Conservation (phyloP, 2,888 invertebrate species). For the Lycocerus yunnanus region DNA sequence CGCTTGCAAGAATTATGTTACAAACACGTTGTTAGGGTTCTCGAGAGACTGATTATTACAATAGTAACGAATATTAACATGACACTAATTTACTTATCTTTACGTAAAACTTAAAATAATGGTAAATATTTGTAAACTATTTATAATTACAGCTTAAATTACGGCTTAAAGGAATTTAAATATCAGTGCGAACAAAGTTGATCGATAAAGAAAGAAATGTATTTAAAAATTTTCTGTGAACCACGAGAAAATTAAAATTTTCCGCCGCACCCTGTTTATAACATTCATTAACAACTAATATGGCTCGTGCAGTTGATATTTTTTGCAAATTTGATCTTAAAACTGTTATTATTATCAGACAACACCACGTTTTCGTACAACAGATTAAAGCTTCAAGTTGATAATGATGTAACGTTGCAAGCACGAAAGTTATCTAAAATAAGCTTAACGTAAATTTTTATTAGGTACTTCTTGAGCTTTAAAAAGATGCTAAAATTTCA, state of each 20-base stretch:
- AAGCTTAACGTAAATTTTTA: background rate
- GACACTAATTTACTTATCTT: background rate
- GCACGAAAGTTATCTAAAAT: background rate
- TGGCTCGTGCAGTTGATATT: background rate
- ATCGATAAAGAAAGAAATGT: no score
- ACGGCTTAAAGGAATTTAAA: no score
- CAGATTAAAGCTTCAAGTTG: background rate
- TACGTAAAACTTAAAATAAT: background rate
- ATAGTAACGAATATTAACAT: background rate
- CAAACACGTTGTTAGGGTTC: slow-evolving; percentile 11
- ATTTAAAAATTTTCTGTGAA: no score
- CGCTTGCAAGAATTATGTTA: slow-evolving; percentile 20
- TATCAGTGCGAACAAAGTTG: no score
- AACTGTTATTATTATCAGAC: background rate
- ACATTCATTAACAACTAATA: background rate
- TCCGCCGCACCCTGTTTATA: no score
- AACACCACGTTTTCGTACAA: background rate
- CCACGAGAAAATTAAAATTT: no score
- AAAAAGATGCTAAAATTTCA: background rate
- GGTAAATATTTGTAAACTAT: background rate
- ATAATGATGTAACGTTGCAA: background rate
- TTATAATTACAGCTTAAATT: background rate
- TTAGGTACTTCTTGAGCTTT: background rate
- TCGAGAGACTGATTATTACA: background rate
- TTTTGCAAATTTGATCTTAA: background rate